Evolutionary conservation across 2,113 vertebrate genomes (phyloP).

Genomic region (Hiodon tergisus): DNA sequence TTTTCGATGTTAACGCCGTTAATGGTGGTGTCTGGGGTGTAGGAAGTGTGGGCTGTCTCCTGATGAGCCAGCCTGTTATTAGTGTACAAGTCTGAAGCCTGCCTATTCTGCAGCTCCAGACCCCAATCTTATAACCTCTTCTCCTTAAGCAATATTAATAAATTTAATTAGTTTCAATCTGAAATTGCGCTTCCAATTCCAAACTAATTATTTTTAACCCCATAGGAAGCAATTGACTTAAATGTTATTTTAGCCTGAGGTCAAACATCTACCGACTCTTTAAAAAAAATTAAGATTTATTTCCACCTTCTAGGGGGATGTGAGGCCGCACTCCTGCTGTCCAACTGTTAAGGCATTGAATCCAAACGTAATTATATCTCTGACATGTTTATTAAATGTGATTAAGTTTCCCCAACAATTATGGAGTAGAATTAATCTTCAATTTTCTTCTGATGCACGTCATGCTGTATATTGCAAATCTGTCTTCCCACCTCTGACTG

Average conservation of each 20-base stretch:
- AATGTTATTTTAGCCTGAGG: conserved; percentile 1
- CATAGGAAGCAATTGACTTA: conserved; percentile 1
- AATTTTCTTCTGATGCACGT: conserved; percentile 1
- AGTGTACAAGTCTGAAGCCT: neutral
- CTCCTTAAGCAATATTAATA: neutral
- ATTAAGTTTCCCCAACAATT: conserved; percentile 4
- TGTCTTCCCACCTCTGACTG: conserved; percentile 1
- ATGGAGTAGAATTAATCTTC: conserved; percentile 4
- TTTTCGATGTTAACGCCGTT: neutral
- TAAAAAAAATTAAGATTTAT: neutral
- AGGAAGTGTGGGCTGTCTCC: neutral
- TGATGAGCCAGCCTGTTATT: neutral
- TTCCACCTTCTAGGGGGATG: neutral
- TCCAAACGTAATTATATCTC: neutral
- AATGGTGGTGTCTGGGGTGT: neutral
- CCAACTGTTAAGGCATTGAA: neutral
- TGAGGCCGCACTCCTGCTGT: neutral
- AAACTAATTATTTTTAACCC: conserved; percentile 17
- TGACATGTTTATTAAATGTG: conserved; percentile 10
- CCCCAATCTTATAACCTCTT: no score
- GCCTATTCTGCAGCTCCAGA: neutral
- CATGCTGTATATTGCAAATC: conserved; percentile 9
- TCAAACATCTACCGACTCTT: neutral
- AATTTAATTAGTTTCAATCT: neutral
- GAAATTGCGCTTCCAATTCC: neutral